Conservation (phyloP, 2,113 vertebrate genomes). For the Aix galericulata region DNA sequence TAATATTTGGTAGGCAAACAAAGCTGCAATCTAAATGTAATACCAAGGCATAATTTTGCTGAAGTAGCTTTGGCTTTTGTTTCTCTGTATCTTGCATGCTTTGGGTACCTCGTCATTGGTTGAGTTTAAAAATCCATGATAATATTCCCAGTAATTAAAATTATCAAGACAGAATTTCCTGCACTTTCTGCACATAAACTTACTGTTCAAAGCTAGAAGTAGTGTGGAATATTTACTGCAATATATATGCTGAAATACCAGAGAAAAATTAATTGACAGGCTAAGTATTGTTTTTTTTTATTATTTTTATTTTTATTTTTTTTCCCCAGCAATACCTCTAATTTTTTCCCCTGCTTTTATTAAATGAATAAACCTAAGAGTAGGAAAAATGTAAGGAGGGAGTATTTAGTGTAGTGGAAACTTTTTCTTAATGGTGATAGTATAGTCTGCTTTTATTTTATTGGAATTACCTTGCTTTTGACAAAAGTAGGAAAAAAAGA, state of each 20-base stretch:
- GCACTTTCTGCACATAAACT: background rate
- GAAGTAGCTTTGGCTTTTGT: background rate
- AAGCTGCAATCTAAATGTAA: background rate
- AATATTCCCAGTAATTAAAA: background rate
- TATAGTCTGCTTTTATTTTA: background rate
- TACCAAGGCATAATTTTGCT: background rate
- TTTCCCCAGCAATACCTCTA: background rate
- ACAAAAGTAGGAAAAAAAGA: background rate
- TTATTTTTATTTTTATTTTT: too few species aligned
- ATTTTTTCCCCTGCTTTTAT: background rate
- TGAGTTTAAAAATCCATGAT: background rate
- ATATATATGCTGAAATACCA: background rate
- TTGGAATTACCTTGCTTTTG: background rate
- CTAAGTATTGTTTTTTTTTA: background rate
- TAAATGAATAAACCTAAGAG: background rate
- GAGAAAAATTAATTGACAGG: background rate
- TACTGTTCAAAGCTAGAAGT: background rate
- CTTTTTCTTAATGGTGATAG: background rate
- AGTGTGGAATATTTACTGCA: background rate
- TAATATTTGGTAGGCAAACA: background rate
- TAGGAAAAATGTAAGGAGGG: background rate
- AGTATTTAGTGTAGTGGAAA: background rate
- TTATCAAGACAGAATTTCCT: background rate
- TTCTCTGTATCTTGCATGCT: background rate
- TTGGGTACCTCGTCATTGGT: background rate